A percentile compares a stretch with the other conserved stretches of the same genome.
Evolutionary conservation across 2,797 vertebrate species (phyloP).

Genomic region (Ceyx erithaca): DNA sequence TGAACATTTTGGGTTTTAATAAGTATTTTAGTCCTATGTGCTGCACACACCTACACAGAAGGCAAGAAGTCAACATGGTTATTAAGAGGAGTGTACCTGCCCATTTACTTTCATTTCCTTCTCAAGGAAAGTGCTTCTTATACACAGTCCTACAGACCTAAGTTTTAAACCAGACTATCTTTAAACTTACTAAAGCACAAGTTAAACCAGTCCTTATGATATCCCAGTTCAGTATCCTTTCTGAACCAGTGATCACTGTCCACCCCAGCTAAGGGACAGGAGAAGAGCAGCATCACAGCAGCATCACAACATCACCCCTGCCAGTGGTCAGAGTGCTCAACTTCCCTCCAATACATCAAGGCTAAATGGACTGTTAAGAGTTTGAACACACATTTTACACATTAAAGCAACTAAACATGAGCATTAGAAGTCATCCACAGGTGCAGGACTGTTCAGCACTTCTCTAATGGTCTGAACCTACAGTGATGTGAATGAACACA

Average conservation of each 20-base stretch:
- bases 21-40: not conserved
- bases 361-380: not conserved
- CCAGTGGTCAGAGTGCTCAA: not conserved
- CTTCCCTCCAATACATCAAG: not conserved
- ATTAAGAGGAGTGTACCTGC: not conserved
- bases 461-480: not conserved
- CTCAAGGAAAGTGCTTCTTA: not conserved
- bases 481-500: not conserved
- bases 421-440: not conserved
- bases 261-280: not conserved
- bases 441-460: not conserved
- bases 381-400: not conserved
- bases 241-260: not conserved
- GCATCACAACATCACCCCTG: too few relatives aligned
- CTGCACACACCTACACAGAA: not conserved
- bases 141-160: rapidly evolving
- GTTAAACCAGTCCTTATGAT: not conserved
- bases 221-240: not conserved
- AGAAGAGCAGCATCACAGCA: not conserved
- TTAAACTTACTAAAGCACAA: not conserved
- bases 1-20: not conserved
- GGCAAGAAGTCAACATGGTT: not conserved
- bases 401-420: not conserved
- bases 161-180: not conserved
- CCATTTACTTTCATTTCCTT: not conserved